Percentiles rank a stretch among this genome's conserved stretches.
Evolutionary conservation across 1,140 invertebrate species (phyloP).

Genomic region (Oncopeltus fasciatus): DNA sequence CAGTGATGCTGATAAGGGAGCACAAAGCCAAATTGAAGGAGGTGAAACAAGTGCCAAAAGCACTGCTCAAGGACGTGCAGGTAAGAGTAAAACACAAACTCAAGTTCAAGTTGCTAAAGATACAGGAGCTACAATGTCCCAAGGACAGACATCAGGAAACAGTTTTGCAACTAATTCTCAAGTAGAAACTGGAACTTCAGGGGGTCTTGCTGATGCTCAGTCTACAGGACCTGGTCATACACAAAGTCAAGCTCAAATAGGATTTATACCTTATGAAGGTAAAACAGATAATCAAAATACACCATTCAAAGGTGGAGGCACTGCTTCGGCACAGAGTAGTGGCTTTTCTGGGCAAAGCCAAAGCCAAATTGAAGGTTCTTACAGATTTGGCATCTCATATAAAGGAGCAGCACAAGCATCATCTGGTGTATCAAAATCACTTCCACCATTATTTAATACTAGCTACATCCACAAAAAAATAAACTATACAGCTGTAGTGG

Average conservation of each 20-base stretch:
- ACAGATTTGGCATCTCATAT: conserved; percentile 61
- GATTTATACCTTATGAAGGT: conserved; percentile 57
- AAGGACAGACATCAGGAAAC: conserved; percentile 53
- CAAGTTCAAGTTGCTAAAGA: conserved; percentile 57
- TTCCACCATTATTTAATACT: not conserved
- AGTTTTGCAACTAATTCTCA: conserved; percentile 60
- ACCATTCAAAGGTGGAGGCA: conserved; percentile 55
- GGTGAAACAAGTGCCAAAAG: conserved; percentile 55
- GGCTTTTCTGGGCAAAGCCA: conserved; percentile 57
- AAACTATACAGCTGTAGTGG: not conserved
- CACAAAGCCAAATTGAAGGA: conserved; percentile 55
- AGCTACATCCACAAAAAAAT: not conserved
- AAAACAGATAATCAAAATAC: conserved; percentile 30
- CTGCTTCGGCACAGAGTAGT: conserved; percentile 59
- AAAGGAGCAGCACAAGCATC: conserved; percentile 67
- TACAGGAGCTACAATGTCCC: conserved; percentile 52
- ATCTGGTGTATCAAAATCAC: conserved; percentile 38
- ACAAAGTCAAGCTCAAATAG: conserved; percentile 72
- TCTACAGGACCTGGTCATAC: conserved; percentile 66
- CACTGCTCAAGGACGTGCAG: conserved; percentile 54
- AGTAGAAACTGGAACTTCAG: conserved; percentile 59
- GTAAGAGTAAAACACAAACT: conserved; percentile 57
- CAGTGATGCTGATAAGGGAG: conserved; percentile 53
- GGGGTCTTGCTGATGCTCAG: conserved; percentile 69
- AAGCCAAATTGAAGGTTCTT: conserved; percentile 61